These are phyloP conservation scores for Myotis findleyi DNA, from an alignment of 2,797 vertebrate genomes.

Conservation along the genomic window DNA sequence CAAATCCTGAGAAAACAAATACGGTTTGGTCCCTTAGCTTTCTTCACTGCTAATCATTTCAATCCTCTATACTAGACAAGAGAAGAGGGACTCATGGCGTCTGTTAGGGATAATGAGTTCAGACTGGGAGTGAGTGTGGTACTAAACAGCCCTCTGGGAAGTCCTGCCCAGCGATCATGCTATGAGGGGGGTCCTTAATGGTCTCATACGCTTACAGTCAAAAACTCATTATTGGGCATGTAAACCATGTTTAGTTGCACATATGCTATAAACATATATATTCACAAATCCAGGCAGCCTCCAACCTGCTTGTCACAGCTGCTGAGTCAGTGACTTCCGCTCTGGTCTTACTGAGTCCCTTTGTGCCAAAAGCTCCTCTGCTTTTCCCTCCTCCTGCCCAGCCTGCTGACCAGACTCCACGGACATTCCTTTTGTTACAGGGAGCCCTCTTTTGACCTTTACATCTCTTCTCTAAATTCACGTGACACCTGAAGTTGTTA, in stretches of 20 bases:
- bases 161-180: conserved; percentile 17
- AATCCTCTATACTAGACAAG: neutral
- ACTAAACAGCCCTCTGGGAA: conserved; percentile 52
- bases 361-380: neutral
- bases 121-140: conserved; percentile 68
- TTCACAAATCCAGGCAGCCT: neutral
- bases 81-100: conserved; percentile 50
- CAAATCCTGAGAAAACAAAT: conserved; percentile 53
- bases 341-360: neutral
- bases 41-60: conserved; percentile 36
- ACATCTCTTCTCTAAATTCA: neutral
- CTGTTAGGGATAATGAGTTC: conserved; percentile 70
- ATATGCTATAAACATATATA: conserved; percentile 13
- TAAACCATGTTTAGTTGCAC: conserved; percentile 60
- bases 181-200: conserved; percentile 19
- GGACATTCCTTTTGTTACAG: neutral
- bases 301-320: conserved; percentile 58
- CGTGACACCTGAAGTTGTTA: neutral
- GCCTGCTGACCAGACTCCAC: neutral
- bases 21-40: conserved; percentile 62
- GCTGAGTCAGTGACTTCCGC: neutral
- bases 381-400: neutral
- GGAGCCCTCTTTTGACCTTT: neutral
- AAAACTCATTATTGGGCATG: conserved; percentile 62
- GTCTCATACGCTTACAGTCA: conserved; percentile 62